phyloP scores from a whole-genome alignment of 2,797 vertebrate species.

The Chloroceryle inda region DNA sequence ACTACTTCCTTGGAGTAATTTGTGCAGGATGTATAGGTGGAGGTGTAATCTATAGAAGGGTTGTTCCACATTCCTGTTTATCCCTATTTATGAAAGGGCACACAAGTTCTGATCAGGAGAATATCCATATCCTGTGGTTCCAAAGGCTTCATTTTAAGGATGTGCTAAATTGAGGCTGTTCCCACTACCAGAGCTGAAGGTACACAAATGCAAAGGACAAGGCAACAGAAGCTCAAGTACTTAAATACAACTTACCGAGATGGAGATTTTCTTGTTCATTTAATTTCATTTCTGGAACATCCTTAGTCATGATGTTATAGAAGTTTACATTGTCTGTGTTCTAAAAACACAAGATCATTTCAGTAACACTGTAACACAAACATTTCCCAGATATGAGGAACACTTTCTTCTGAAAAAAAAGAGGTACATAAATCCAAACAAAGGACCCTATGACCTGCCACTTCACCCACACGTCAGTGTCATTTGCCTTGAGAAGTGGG shows the following conservation, averaged over 20 bases:
- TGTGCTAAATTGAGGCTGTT: not conserved
- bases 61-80: constrained; percentile 42
- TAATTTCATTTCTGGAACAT: constrained; percentile 32
- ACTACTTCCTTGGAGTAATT: constrained; percentile 30
- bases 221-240: not conserved
- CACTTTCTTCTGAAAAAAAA: not conserved
- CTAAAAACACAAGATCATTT: constrained; percentile 78
- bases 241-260: constrained; percentile 83
- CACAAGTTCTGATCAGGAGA: not conserved
- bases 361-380: not conserved
- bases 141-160: not conserved
- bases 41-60: constrained; percentile 11
- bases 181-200: not conserved
- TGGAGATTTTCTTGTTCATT: constrained; percentile 47
- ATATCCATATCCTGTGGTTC: not conserved
- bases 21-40: constrained; percentile 41
- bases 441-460: not conserved
- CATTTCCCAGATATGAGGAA: not conserved
- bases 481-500: not conserved
- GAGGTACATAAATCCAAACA: not conserved
- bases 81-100: not conserved
- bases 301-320: constrained; percentile 93
- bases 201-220: not conserved
- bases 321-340: constrained; percentile 96
- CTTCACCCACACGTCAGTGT: not conserved